Conservation (phyloP, 2,888 invertebrate species). For the Tetheella fluctuosa region DNA sequence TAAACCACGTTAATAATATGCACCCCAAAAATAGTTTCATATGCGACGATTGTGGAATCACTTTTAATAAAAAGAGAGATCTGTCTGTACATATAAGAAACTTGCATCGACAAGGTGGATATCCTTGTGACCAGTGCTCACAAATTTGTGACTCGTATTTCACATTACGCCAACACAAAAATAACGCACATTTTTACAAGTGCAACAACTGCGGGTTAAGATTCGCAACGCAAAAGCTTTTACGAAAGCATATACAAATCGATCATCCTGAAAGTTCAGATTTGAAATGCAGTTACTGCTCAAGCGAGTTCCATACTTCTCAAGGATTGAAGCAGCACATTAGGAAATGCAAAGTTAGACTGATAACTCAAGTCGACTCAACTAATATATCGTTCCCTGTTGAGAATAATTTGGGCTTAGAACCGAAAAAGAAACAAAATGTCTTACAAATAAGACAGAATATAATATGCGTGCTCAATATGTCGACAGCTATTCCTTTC, state of each 20-base stretch:
- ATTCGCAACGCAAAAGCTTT: conserved; percentile 51
- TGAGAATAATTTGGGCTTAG: conserved; percentile 25
- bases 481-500: conserved; percentile 74
- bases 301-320: conserved; percentile 58
- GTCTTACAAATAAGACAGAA: conserved; percentile 65
- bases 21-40: conserved; percentile 63
- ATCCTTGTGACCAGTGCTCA: conserved; percentile 62
- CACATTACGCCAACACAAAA: conserved; percentile 51
- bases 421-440: conserved; percentile 58
- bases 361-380: conserved; percentile 35
- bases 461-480: conserved; percentile 70
- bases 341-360: conserved; percentile 60
- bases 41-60: conserved; percentile 65
- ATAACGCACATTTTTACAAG: conserved; percentile 58
- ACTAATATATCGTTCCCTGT: conserved; percentile 27
- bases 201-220: conserved; percentile 59
- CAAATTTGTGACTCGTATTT: conserved; percentile 49
- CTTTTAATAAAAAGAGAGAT: conserved; percentile 64
- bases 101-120: conserved; percentile 58
- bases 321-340: conserved; percentile 63
- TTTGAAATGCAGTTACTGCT: conserved; percentile 64
- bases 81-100: conserved; percentile 59
- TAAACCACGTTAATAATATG: conserved; percentile 58
- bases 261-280: conserved; percentile 59
- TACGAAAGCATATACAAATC: conserved; percentile 57